Base-by-base conservation (phyloP, 2,888 invertebrate species). In the Thecophora atra region DNA sequence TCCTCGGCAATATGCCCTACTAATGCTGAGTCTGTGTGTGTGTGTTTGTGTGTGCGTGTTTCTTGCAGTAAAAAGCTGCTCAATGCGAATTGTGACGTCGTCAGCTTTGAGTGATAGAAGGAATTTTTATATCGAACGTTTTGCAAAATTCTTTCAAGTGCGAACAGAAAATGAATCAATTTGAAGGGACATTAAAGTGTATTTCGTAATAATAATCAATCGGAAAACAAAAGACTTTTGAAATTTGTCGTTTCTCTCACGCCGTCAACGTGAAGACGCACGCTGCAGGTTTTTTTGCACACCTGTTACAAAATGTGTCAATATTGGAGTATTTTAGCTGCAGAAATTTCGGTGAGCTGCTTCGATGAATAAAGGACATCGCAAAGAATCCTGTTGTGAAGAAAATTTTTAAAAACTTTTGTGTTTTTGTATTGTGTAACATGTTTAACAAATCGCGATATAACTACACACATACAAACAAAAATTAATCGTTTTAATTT, bases 241-340 rank as follows among this genome's bases (percentile, higher is more conserved):
- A n/a, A n/a, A n/a, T n/a, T n/a, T n/a, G n/a, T n/a, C n/a, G n/a
- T n/a, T n/a, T n/a, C n/a, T n/a, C n/a, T n/a, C n/a, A n/a, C n/a
- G n/a, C n/a, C n/a, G n/a, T n/a, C n/a, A n/a, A n/a, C n/a, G n/a
- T n/a, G n/a, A n/a, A n/a, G n/a, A n/a, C n/a, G n/a, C n/a, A n/a
- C n/a, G n/a, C n/a, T n/a, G n/a, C n/a, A n/a, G n/a, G n/a, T 37
- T 68, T 58, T 80, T 77, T 78, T 76, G 76, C 77, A 77, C 83
- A 81, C 80, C 83, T 82, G 81, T 78, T 81, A 78, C 78, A 79
- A 82, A 76, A 82, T 82, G 83, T 78, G 79, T 76, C 82, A 82
- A 82, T 81, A 81, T 81, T 77, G 74, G 77, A 75, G 78, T 78
- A 77, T 73, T 74, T 77, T 78, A 77, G 47, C 75, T 73, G 72